phyloP scores from a whole-genome alignment of 2,888 invertebrate species.

The Chrysomela aeneicollis region DNA sequence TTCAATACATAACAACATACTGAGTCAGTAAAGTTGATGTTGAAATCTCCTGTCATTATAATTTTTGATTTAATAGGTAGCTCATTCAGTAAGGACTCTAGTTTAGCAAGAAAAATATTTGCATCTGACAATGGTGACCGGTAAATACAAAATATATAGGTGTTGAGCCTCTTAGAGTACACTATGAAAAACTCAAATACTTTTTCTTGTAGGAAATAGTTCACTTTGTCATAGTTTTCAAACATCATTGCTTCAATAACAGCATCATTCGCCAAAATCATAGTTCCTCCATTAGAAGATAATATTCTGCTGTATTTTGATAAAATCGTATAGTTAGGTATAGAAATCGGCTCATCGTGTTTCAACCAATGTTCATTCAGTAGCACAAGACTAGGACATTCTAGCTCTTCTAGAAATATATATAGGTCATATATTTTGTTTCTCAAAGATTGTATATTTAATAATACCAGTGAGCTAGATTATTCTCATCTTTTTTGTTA shows the following conservation, averaged over 20 bases:
- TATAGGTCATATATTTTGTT: constrained; percentile 7
- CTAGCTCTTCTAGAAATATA: neutral
- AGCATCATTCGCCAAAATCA: neutral
- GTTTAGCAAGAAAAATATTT: neutral
- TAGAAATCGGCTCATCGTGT: neutral
- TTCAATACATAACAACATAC: too few relatives aligned
- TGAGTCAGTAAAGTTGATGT: neutral
- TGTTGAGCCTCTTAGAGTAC: neutral
- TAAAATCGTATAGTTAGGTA: neutral
- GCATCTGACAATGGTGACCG: neutral
- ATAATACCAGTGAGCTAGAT: neutral
- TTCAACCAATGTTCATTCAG: neutral
- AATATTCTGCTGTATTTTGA: neutral
- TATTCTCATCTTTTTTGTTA: neutral
- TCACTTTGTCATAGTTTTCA: neutral
- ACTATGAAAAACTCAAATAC: constrained; percentile 1
- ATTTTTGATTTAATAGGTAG: neutral
- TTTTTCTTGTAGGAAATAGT: neutral
- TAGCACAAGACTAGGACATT: neutral
- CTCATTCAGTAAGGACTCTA: neutral
- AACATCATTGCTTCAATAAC: neutral
- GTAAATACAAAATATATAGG: neutral
- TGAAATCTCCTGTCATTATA: neutral
- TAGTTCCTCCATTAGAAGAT: neutral
- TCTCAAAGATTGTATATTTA: neutral